Conservation (phyloP, 2,797 vertebrate genomes). For the Helicolenus hilgendorfi region DNA sequence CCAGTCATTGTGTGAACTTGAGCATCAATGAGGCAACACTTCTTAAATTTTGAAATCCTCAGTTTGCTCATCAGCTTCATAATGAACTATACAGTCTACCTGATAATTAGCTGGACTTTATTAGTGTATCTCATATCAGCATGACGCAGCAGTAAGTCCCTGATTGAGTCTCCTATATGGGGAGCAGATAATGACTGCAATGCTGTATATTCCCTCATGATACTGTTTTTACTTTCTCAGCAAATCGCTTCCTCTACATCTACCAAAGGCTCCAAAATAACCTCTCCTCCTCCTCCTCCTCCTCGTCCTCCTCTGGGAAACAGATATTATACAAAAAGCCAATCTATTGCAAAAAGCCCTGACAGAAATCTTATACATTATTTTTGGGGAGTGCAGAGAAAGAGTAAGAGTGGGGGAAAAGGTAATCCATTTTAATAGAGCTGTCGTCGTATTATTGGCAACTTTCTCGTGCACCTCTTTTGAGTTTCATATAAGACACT, state of each 20-base stretch:
- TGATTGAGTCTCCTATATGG: constrained; percentile 26
- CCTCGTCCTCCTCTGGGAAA: constrained; percentile 50
- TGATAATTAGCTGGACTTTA: constrained; percentile 21
- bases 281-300: constrained; percentile 33
- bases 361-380: constrained; percentile 74
- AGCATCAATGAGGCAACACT: neutral
- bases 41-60: neutral
- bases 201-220: constrained; percentile 56
- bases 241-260: constrained; percentile 63
- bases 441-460: constrained; percentile 82
- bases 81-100: neutral
- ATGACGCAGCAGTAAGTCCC: constrained; percentile 7
- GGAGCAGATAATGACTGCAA: constrained; percentile 55
- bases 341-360: constrained; percentile 73
- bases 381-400: constrained; percentile 51
- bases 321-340: constrained; percentile 76
- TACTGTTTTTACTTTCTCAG: constrained; percentile 67
- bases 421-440: constrained; percentile 88
- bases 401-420: constrained; percentile 47
- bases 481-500: constrained; percentile 80
- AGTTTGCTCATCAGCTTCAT: neutral
- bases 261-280: constrained; percentile 61
- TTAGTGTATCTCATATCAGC: constrained; percentile 28
- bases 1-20: neutral
- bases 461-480: constrained; percentile 62